Percentiles rank a stretch among this genome's conserved stretches.
Evolutionary conservation across 2,797 vertebrate species (phyloP).

Genomic region (Brachymystax lenok): DNA sequence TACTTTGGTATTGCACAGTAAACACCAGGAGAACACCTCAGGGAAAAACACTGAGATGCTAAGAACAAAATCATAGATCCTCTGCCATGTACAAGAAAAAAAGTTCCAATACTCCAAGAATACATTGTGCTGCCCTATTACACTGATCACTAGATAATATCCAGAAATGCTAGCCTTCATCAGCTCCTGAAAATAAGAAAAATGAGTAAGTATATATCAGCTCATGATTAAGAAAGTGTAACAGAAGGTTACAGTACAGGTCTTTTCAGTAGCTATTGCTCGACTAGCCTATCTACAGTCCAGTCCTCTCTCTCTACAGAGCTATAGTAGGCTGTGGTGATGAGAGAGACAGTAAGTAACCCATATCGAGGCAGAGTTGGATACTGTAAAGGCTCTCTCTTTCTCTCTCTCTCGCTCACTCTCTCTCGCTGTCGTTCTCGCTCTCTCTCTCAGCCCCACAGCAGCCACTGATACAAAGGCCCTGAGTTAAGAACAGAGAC

Average conservation of each 20-base stretch:
- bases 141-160: not conserved
- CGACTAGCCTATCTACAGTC: too few species aligned
- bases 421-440: constrained; percentile 5
- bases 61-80: not conserved
- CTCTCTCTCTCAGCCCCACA: not conserved
- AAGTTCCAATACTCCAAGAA: not conserved
- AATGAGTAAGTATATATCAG: not conserved
- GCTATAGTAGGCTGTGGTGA: not conserved
- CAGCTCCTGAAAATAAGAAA: not conserved
- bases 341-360: not conserved
- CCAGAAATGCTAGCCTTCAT: not conserved
- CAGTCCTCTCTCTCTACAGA: not conserved
- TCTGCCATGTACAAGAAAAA: too few species aligned
- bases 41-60: constrained; percentile 26
- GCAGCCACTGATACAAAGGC: constrained; percentile 18
- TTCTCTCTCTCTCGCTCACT: constrained; percentile 15
- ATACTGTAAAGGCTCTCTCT: constrained; percentile 7
- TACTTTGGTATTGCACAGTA: constrained; percentile 34
- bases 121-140: not conserved
- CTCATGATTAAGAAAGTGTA: not conserved
- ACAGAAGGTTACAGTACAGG: not conserved
- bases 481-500: constrained; percentile 1
- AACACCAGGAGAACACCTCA: constrained; percentile 31
- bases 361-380: not conserved
- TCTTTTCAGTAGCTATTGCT: not conserved